phyloP scores from a whole-genome alignment of 2,113 vertebrate species.

The Archilochus colubris region DNA sequence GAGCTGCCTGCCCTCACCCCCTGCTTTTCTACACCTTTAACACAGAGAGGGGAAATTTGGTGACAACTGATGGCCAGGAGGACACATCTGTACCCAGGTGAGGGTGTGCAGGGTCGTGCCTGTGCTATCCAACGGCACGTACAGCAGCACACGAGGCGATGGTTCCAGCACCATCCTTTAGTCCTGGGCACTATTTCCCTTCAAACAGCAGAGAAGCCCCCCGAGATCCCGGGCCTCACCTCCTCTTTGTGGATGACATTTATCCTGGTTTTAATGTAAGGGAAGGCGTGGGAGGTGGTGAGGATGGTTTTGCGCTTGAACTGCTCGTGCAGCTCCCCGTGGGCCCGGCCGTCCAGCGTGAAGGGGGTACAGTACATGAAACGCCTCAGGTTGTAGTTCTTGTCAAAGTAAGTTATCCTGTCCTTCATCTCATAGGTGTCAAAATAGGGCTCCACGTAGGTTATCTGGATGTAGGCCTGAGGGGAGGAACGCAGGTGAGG shows the following conservation, averaged over 20 bases:
- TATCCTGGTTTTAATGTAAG: constrained; percentile 98
- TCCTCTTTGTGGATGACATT: constrained; percentile 98
- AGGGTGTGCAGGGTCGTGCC: accelerated
- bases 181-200: accelerated
- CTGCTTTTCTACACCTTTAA: neutral
- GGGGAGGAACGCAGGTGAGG: neutral
- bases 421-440: constrained; percentile 99
- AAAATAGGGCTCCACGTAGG: constrained; percentile 96
- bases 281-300: constrained; percentile 96
- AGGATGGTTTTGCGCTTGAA: constrained; percentile 97
- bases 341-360: constrained; percentile 94
- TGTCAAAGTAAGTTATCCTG: constrained; percentile 98
- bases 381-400: constrained; percentile 96
- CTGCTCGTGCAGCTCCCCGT: constrained; percentile 96
- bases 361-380: constrained; percentile 99
- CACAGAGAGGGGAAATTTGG: neutral
- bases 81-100: neutral
- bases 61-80: neutral
- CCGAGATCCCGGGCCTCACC: constrained; percentile 70
- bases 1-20: neutral
- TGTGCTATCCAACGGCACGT: neutral
- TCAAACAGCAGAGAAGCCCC: neutral
- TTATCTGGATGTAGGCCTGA: constrained; percentile 97
- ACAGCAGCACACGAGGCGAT: accelerated
- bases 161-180: neutral